These are phyloP conservation scores for Rhorus exstirpatorius DNA, from an alignment of 2,888 invertebrate genomes.

Conservation along the genomic window DNA sequence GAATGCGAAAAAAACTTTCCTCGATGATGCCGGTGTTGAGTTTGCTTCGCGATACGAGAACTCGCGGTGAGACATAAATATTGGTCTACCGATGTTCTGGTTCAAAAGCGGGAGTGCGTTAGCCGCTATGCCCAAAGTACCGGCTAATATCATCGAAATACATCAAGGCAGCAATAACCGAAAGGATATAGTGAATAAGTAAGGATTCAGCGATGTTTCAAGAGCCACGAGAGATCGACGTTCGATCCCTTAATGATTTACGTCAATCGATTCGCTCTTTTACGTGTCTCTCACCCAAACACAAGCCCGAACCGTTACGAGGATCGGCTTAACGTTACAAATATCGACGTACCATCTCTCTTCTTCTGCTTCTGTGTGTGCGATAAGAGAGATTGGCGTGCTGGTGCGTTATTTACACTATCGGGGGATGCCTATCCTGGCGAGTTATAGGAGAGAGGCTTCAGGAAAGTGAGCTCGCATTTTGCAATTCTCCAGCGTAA, in stretches of 20 bases:
- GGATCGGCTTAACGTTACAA: constrained; percentile 28
- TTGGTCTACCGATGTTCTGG: no score
- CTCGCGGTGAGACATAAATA: no score
- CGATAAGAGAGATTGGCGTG: constrained; percentile 13
- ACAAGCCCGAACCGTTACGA: background rate
- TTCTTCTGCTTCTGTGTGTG: background rate
- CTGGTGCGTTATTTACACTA: constrained; percentile 31
- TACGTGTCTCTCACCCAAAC: background rate
- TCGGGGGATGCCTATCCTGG: constrained; percentile 24
- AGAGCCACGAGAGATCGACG: background rate
- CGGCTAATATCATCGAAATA: background rate
- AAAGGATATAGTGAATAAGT: constrained; percentile 3
- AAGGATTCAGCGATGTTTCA: constrained; percentile 15
- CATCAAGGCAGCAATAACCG: background rate
- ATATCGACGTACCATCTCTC: constrained; percentile 21
- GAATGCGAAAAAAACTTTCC: no score
- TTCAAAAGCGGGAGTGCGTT: no score
- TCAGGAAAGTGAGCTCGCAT: no score
- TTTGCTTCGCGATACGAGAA: no score
- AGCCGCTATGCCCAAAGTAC: background rate
- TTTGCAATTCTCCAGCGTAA: background rate
- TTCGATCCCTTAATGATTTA: constrained; percentile 44
- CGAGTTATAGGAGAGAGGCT: background rate
- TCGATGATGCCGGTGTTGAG: no score
- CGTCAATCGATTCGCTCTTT: constrained; percentile 42